These are phyloP conservation scores for Rhincodon typus DNA, from an alignment of 2,797 vertebrate species.

Conservation along the genomic window DNA sequence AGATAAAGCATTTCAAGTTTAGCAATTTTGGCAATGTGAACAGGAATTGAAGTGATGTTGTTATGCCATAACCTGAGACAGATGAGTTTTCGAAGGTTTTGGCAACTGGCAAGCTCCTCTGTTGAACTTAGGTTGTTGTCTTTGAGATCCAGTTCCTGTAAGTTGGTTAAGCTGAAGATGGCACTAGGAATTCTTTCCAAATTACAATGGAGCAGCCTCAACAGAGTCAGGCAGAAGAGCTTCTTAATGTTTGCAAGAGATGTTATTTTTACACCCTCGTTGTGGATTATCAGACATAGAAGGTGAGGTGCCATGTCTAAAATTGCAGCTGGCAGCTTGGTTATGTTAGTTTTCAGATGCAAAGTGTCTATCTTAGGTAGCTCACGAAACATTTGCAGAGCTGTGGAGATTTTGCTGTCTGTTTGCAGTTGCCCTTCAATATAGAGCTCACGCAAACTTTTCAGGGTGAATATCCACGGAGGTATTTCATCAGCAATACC, in stretches of 20 bases:
- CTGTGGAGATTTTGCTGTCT: slow-evolving; percentile 37
- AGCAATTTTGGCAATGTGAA: slow-evolving; percentile 33
- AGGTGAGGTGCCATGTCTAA: slow-evolving; percentile 31
- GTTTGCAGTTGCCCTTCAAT: slow-evolving; percentile 35
- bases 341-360: slow-evolving; percentile 37
- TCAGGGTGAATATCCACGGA: slow-evolving; percentile 38
- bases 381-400: slow-evolving; percentile 38
- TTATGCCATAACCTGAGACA: slow-evolving; percentile 38
- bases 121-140: slow-evolving; percentile 35
- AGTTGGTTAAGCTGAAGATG: slow-evolving; percentile 31
- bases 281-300: slow-evolving; percentile 35
- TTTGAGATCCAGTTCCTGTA: slow-evolving; percentile 38
- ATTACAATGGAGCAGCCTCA: slow-evolving; percentile 37
- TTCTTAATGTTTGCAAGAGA: slow-evolving; percentile 35
- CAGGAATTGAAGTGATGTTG: slow-evolving; percentile 35
- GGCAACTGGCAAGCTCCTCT: slow-evolving; percentile 38
- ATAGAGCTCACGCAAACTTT: slow-evolving; percentile 29
- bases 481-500: slow-evolving; percentile 35
- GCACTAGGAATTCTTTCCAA: slow-evolving; percentile 38
- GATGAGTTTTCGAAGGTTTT: slow-evolving; percentile 32
- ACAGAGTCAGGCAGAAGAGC: slow-evolving; percentile 23
- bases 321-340: slow-evolving; percentile 36
- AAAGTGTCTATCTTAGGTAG: slow-evolving; percentile 34
- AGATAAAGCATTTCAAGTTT: slow-evolving; percentile 37
- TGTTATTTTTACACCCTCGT: slow-evolving; percentile 36